phyloP scores from a whole-genome alignment of 2,888 invertebrate species.

The Trichopoda pennipes region DNA sequence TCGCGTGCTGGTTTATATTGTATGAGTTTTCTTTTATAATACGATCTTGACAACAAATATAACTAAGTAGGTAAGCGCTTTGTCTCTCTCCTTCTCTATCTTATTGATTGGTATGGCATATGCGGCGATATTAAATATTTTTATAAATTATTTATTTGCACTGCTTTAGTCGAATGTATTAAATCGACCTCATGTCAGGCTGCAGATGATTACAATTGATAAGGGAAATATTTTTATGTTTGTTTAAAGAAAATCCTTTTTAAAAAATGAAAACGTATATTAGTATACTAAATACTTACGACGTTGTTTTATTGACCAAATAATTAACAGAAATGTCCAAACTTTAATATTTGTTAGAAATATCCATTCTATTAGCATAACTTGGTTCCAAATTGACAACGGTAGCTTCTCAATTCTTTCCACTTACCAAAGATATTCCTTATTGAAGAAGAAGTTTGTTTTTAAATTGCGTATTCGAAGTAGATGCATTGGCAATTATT shows the following conservation, averaged over 20 bases:
- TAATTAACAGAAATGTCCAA: neutral
- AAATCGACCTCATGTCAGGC: conserved; percentile 43
- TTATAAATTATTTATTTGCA: conserved; percentile 37
- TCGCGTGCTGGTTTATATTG: conserved; percentile 75
- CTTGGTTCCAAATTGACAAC: too few relatives aligned
- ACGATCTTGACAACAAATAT: conserved; percentile 14
- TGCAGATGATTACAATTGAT: conserved; percentile 76
- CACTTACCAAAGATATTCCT: too few relatives aligned
- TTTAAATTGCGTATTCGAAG: too few relatives aligned
- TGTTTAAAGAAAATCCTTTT: conserved; percentile 14
- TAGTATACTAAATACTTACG: too few relatives aligned
- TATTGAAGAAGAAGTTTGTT: too few relatives aligned
- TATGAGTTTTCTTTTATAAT: conserved; percentile 1
- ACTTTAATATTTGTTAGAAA: neutral
- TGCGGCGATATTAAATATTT: conserved; percentile 38
- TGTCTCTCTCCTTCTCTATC: neutral
- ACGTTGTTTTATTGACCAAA: neutral
- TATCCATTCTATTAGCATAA: too few relatives aligned
- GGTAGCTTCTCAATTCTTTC: too few relatives aligned
- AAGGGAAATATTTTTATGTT: conserved; percentile 78
- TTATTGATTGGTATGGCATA: conserved; percentile 2
- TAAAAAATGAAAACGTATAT: neutral
- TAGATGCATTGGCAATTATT: too few relatives aligned
- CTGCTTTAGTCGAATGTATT: conserved; percentile 37
- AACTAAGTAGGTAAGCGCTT: conserved; percentile 24